Evolutionary conservation across 2,797 vertebrate species (phyloP), one percentile per base, ranked within the genome.

Genomic region (Sebastiscus albofasciatus): DNA sequence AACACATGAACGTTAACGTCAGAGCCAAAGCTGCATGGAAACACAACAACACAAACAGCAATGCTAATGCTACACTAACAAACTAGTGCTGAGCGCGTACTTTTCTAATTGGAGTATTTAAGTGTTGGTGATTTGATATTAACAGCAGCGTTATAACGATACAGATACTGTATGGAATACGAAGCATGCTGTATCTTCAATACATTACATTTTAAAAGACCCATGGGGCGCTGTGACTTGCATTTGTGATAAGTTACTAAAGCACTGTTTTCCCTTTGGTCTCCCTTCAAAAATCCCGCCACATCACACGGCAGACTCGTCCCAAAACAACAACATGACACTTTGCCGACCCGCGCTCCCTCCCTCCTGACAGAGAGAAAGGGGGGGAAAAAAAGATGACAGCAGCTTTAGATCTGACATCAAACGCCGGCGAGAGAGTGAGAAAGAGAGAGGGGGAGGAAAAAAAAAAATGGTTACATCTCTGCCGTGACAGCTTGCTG

Each of bases 271-370:
- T 68, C 84, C 86, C 90, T 94, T 93, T 93, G 86, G 92, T 94
- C 87, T 89, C 71, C 77, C 90, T 92, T 93, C 91, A 94, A 93
- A 94, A 91, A 82, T 93, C 87, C 88, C 92, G 88, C 92, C 91
- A 90, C 92, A 94, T 94, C 91, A 94, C 91, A 94, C 83, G 10
- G 75, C 91, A 82, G 90, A 87, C 82, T 80, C 79, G 68, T 93
- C 92, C 92, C 91, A 90, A 94, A 94, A 95, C 93, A 94, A 94
- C 93, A 94, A 94, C 94, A 90, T 93, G 93, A 92, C 94, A 93
- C 89, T 89, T 78, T 80, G 83, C 80, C 87, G 89, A 93, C 93
- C 92, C 81, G 72, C 87, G 27, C 90, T 85, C 90, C 90, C 89
- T 90, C 85, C 87, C 88, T 86, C 81, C 91, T 87, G 86, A 72